Base-by-base conservation (phyloP, 2,113 vertebrate species). In the Cryptotis parvus region DNA sequence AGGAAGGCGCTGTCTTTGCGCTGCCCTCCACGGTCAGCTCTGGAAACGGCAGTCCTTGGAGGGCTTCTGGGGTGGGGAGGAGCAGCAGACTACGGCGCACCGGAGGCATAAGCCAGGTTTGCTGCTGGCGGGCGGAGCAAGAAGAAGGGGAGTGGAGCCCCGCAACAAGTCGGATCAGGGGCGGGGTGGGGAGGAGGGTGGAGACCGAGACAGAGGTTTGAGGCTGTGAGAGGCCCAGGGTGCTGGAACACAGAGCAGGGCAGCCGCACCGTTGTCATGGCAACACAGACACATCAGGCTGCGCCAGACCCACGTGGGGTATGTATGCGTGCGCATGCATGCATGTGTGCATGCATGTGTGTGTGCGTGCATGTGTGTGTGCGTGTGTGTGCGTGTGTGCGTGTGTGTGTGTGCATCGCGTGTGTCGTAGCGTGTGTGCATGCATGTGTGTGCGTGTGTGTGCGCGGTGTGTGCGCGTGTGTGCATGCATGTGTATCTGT, bases 281-380 rank as follows among this genome's bases (percentile, higher is more conserved):
- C 87, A 97, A 97, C 96, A 4, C 84, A 81, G 96, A 75, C 96
- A 94, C 20, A 94, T 78, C 91, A 90, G 88, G 88, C 95, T n/a
- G 35, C 4, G 37, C 55, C 55, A 58, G 16, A 58, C 18, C 55
- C 55, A 58, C 55, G 22, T 58, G 55, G 55, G 4, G 55, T 58
- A 18, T 24, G 20, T 24, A 20, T 22, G 55, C 24, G 55, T 3
- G 55, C 24, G 55, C 24, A 6, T 58, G 55, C 20, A 18, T 55
- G 52, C 20, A 18, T 55, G 52, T 55, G 14, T 55, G 52, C 16
- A 18, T 55, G 52, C 20, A 18, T 55, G 52, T 55, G 52, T 55
- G 52, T 55, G 52, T 55, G 52, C 6, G 18, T 55, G 52, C 9
- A 14, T 10, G 45, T 10, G 45, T 22, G 55, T 58, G 55, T 3